Evolutionary conservation across 2,888 invertebrate species (phyloP), one percentile per base, ranked within the genome.

Genomic region (Cheilosia urbana): DNA sequence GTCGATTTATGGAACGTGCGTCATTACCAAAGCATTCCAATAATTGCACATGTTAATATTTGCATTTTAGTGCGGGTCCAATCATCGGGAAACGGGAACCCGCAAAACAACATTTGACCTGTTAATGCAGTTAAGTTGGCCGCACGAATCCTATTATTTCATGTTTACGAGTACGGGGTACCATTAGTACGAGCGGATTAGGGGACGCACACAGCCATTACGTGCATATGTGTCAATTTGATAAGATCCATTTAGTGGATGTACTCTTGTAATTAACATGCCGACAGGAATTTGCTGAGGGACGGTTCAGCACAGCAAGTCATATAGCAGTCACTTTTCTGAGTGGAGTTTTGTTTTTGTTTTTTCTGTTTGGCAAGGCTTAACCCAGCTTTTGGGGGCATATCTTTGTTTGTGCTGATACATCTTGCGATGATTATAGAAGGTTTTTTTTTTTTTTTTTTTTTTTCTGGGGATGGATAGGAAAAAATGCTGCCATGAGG

Each of bases 91-190:
- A 7, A 15, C 34, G 47, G 6, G 42, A 47, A 53, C 7, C 49
- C 71, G 37, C 42, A 17, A 34, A 47, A 60, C 40, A 51, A 40
- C 49, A 30, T 27, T 17, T 49, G 40, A 24, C 2, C 37, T 37
- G 15, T 19, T 19, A 51, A 51, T 72, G 27, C 53, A 21, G 42
- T 30, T 30, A 51, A 42, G 42, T 45, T 63, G 51, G 45, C 30
- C 42, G 4, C 27, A 72, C 42, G 53, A 53, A 72, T 55, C 53
- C 53, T 63, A 72, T 62, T 72, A 72, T 51, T 30, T 62, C 30
- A n/a, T 53, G 34, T 45, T 42, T 53, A 42, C 42, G 9, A 30
- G 30, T 15, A 2, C 24, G 42, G 51, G 53, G 53, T 53, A 53
- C 21, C 58, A 62, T 40, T 62, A 51, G 17, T 24, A 47, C 17